A percentile compares a stretch with the other conserved stretches of the same genome.
phyloP scores from a whole-genome alignment of 1,140 invertebrate genomes.

The Pantala flavescens region DNA sequence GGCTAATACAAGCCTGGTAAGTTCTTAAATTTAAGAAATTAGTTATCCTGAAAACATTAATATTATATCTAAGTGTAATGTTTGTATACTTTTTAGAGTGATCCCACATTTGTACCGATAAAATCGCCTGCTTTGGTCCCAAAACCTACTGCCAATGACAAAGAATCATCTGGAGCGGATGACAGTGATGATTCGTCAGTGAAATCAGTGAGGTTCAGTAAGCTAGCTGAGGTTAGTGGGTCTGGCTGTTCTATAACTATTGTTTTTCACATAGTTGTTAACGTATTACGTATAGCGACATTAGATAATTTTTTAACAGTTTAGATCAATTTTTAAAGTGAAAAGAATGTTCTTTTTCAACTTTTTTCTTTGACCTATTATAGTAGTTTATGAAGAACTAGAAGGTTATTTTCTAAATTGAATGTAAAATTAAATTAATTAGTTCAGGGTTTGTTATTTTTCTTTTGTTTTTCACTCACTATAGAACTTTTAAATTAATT shows the following conservation, averaged over 20 bases:
- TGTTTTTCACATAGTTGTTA: no score
- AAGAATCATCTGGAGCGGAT: neutral
- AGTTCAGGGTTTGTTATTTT: no score
- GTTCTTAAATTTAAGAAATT: slow-evolving; percentile 18
- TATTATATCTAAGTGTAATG: neutral
- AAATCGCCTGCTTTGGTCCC: slow-evolving; percentile 50
- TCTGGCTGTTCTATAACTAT: neutral
- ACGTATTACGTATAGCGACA: neutral
- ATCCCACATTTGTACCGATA: slow-evolving; percentile 72
- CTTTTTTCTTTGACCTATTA: no score
- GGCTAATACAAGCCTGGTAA: slow-evolving; percentile 45
- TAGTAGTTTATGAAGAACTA: no score
- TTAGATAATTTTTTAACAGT: neutral
- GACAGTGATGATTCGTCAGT: slow-evolving; percentile 74
- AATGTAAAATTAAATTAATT: no score
- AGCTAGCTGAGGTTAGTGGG: slow-evolving; percentile 57
- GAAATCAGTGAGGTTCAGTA: slow-evolving; percentile 68
- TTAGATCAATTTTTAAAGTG: no score
- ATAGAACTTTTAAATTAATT: no score
- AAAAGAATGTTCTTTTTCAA: no score
- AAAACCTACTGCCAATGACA: neutral
- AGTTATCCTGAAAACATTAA: no score
- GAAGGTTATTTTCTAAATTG: no score
- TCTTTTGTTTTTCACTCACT: no score
- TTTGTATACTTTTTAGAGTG: slow-evolving; percentile 46